Base-by-base conservation (phyloP, 1,140 invertebrate species). In the Brachionus rotundiformis region DNA sequence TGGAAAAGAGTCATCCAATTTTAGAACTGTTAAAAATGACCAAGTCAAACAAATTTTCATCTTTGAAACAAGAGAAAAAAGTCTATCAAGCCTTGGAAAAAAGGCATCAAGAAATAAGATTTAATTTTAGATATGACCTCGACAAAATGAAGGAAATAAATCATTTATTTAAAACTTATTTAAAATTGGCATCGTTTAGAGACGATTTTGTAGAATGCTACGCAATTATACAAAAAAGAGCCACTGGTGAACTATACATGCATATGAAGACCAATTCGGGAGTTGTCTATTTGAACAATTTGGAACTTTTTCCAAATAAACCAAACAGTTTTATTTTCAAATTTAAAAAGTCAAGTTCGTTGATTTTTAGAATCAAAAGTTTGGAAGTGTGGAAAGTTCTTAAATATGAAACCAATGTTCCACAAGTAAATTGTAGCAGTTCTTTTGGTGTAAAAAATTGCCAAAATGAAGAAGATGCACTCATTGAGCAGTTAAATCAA, bases 321-420 rank as follows among this genome's bases (percentile, higher is more conserved):
- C 19, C 23, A n/a, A 27, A 41, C 13, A 41, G 11, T 25, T 73
- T 44, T 44, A 31, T 41, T 19, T 73, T 73, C 36, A 73, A 7
- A 73, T 73, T 73, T 73, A 73, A 47, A 27, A 44, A 73, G 25
- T 25, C 68, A 23, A 44, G 25, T 44, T 73, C 25, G 36, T 41
- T 73, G 41, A 73, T 39, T 19, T n/a, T 73, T 10, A 41, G 68
- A 44, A 44, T 73, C 11, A 73, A 73, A 25, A 73, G 68, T 27
- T 1, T 73, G 11, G 68, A 73, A 27, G 44, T 41, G 23, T 73
- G 68, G 68, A 44, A 41, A 2, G 44, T 73, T 25, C 23, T 73
- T 13, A 41, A 16, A 44, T 73, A 73, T 73, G 68, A 73, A 44
- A 27, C 27, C 25, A n/a, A 44, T 73, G 33, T 73, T 25, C 68